A percentile compares a stretch with the other conserved stretches of the same genome.
Conservation (phyloP, 2,113 vertebrate genomes). For the Megaptera novaeangliae region DNA sequence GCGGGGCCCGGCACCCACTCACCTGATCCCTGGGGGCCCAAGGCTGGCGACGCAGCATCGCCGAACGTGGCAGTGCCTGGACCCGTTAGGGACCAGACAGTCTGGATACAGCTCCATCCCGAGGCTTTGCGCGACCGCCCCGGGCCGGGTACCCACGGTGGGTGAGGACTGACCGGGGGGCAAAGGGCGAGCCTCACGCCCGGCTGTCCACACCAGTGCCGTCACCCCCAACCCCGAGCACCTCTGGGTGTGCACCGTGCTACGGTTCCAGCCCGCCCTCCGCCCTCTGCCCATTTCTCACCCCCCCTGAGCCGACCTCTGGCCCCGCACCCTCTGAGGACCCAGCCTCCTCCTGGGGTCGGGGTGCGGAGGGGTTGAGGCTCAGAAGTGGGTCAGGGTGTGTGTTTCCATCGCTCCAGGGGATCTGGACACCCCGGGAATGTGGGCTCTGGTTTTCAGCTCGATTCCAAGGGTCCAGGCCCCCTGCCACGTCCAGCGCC, state of each 20-base stretch:
- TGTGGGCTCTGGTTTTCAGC: neutral
- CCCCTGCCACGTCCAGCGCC: neutral
- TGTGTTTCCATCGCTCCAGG: neutral
- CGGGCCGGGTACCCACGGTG: rapidly evolving
- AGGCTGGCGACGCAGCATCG: neutral
- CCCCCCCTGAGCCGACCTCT: neutral
- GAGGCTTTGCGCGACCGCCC: rapidly evolving
- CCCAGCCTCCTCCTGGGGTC: neutral
- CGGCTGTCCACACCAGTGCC: too few relatives aligned
- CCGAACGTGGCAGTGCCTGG: rapidly evolving
- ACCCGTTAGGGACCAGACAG: rapidly evolving
- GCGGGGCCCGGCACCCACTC: rapidly evolving
- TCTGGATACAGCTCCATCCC: too few relatives aligned
- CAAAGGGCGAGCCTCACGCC: neutral
- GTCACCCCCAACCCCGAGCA: neutral
- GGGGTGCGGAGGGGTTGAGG: rapidly evolving
- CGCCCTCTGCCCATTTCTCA: too few relatives aligned
- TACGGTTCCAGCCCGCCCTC: rapidly evolving
- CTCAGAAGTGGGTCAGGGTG: too few relatives aligned
- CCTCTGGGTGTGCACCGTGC: rapidly evolving
- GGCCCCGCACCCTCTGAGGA: neutral
- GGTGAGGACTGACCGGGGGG: neutral
- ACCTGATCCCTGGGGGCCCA: neutral
- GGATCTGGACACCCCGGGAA: neutral
- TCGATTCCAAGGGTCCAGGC: neutral